Evolutionary conservation across 2,797 vertebrate species (phyloP).

Genomic region (Philypnodon macrostomus): DNA sequence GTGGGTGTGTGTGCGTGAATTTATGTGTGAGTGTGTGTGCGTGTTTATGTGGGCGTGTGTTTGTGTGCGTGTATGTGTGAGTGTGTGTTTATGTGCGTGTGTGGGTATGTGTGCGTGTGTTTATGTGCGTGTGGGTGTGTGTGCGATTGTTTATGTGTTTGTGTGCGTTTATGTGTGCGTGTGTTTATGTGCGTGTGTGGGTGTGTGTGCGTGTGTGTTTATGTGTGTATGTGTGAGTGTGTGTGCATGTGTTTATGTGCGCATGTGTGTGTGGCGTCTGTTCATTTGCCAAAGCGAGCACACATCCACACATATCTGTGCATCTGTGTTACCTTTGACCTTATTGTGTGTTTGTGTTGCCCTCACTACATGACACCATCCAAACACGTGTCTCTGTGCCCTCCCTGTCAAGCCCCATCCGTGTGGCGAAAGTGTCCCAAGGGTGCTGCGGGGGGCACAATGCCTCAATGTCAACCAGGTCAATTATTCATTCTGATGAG

Average conservation of each 20-base stretch:
- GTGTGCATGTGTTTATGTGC: not conserved
- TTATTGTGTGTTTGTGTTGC: constrained; percentile 20
- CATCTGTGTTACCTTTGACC: constrained; percentile 8
- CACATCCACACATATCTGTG: not conserved
- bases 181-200: not conserved
- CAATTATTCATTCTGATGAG: constrained; percentile 28
- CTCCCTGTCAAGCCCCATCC: constrained; percentile 43
- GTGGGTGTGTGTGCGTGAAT: not conserved
- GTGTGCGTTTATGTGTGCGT: not conserved
- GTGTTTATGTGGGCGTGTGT: not conserved
- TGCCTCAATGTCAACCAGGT: constrained; percentile 50
- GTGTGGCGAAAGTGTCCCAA: constrained; percentile 37
- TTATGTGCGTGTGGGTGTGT: not conserved
- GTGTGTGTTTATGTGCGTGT: too few species aligned
- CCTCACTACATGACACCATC: constrained; percentile 24
- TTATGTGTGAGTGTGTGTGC: not conserved
- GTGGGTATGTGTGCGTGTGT: not conserved
- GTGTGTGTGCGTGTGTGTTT: not conserved
- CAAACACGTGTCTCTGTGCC: constrained; percentile 39
- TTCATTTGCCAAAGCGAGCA: constrained; percentile 20
- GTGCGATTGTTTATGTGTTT: not conserved
- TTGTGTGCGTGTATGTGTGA: not conserved
- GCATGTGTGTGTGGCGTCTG: constrained; percentile 16
- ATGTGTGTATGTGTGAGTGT: not conserved
- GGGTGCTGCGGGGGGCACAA: constrained; percentile 43